phyloP scores from a whole-genome alignment of 2,113 vertebrate species.

The Myotis yumanensis region DNA sequence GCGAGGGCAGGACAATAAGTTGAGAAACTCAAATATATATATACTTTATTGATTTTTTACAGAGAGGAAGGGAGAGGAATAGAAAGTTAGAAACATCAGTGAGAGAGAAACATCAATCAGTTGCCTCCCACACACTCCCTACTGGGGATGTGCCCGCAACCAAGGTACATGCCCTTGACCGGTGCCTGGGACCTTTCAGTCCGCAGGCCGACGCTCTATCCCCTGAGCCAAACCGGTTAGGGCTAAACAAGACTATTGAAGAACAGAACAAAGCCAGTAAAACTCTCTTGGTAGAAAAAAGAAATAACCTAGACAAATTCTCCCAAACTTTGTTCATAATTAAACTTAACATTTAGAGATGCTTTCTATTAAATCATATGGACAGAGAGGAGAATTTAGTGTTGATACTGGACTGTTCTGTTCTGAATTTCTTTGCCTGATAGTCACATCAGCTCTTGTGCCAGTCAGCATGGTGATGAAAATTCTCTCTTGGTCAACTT shows the following conservation, averaged over 20 bases:
- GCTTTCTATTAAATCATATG: background rate
- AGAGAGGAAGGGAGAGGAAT: too few species aligned
- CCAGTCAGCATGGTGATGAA: background rate
- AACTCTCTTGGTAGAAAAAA: conserved; percentile 17
- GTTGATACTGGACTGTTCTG: background rate
- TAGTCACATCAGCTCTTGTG: background rate
- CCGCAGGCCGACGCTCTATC: too few species aligned
- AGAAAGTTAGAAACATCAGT: too few species aligned
- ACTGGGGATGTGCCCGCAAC: too few species aligned
- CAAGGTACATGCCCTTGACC: too few species aligned
- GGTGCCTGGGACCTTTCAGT: too few species aligned
- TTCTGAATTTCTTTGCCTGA: background rate
- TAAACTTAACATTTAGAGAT: background rate
- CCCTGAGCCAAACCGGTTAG: too few species aligned
- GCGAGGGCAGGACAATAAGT: background rate
- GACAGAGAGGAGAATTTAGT: background rate
- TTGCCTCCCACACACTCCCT: too few species aligned
- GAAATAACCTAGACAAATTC: background rate
- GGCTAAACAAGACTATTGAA: background rate
- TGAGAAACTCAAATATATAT: background rate
- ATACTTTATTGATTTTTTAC: too few species aligned
- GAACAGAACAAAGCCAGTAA: background rate
- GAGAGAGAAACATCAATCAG: too few species aligned
- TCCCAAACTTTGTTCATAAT: background rate
- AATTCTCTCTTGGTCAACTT: background rate